Evolutionary conservation across 2,888 invertebrate genomes (phyloP), one percentile per base, ranked within the genome.

Genomic region (Apotomis capreana): DNA sequence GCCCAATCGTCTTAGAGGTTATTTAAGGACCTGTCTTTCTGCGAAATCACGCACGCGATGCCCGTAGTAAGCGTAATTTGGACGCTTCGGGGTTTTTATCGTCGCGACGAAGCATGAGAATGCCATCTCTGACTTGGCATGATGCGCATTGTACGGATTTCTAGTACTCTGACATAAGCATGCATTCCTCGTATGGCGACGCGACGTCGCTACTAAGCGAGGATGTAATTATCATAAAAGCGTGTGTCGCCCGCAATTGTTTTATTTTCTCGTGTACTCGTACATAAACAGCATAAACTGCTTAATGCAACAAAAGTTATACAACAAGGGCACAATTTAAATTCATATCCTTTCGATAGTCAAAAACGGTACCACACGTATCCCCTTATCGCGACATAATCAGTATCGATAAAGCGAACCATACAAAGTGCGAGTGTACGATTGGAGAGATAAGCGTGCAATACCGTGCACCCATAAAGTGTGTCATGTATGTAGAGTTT

Each of bases 21-120:
- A 89, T 90, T 90, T 90, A 87, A 88, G 82, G 86, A 88, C 83
- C 84, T 79, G 81, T 76, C 79, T 75, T 90, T 91, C 91, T 82
- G 80, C 83, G 89, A 91, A 91, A 84, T 79, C 87, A 90, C 88
- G 87, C 89, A 87, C 87, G 85, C 85, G 79, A 88, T 84, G 81
- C 80, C 77, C 81, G 83, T 86, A 89, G 89, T 87, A 87, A 82
- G 79, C 79, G 82, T 87, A 84, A 84, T 85, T 84, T 84, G 74
- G 79, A 77, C 75, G 78, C 76, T 84, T 81, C 77, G 76, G 79
- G 81, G 84, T 87, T 87, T 84, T 84, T 76, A 79, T 77, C 77
- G 82, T 80, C 79, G 73, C 54, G 70, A 57, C 36, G 60, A 26
- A 52, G 58, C 52, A 52, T 40, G 58, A n/a, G 67, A 73, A 64